Evolutionary conservation across 1,140 invertebrate species (phyloP).

Genomic region (Anadara kagoshimensis): DNA sequence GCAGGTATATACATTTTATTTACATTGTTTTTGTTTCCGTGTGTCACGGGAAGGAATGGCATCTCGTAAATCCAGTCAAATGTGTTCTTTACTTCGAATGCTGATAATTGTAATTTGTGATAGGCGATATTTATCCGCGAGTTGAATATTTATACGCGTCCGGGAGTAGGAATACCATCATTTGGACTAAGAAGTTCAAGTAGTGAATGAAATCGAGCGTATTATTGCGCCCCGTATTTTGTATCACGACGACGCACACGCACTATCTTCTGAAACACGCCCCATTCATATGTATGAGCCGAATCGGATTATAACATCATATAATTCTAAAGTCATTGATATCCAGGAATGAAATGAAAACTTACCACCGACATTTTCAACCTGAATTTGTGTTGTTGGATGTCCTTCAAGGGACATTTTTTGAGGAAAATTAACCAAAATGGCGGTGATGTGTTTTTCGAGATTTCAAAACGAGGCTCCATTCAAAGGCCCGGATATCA

Average conservation of each 20-base stretch:
- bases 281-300: conserved; percentile 1
- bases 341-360: background rate
- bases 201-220: conserved; percentile 43
- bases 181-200: conserved; percentile 33
- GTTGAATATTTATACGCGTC: conserved; percentile 28
- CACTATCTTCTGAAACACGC: conserved; percentile 49
- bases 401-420: conserved; percentile 65
- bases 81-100: background rate
- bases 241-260: conserved; percentile 9
- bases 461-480: no score
- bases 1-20: background rate
- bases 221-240: conserved; percentile 54
- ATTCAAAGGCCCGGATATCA: no score
- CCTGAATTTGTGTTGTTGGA: conserved; percentile 60
- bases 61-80: background rate
- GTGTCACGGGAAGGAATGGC: background rate
- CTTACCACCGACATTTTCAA: conserved; percentile 66
- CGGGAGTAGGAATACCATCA: conserved; percentile 56
- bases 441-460: conserved; percentile 56
- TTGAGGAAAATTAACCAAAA: conserved; percentile 59
- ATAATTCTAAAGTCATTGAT: conserved; percentile 1
- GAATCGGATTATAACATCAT: background rate
- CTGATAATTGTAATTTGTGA: background rate
- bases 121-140: background rate
- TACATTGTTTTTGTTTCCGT: background rate